Evolutionary conservation across 2,797 vertebrate species (phyloP).

Genomic region (Smutsia gigantea): DNA sequence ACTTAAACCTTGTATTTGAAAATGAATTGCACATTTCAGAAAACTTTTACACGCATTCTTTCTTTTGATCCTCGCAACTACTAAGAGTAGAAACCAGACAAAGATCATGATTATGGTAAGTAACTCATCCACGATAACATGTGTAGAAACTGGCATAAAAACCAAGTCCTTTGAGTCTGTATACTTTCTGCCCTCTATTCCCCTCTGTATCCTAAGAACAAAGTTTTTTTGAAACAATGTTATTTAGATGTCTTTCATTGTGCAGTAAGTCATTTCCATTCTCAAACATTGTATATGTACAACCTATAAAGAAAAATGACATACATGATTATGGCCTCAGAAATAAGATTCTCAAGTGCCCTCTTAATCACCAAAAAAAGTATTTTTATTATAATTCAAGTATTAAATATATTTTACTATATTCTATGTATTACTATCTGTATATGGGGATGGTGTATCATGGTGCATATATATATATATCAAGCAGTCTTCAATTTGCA

Average conservation of each 20-base stretch:
- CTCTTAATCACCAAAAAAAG: background rate
- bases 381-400: background rate
- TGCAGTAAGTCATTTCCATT: background rate
- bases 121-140: background rate
- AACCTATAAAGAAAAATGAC: background rate
- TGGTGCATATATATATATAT: background rate
- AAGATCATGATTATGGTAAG: background rate
- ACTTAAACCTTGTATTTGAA: constrained; percentile 22
- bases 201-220: background rate
- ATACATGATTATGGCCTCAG: background rate
- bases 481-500: background rate
- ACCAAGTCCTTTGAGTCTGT: background rate
- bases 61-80: background rate
- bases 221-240: background rate
- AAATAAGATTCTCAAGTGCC: background rate
- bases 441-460: background rate
- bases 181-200: background rate
- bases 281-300: background rate
- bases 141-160: background rate
- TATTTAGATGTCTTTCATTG: background rate
- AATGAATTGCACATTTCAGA: background rate
- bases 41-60: background rate
- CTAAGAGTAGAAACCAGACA: background rate
- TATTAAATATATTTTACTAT: background rate
- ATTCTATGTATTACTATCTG: background rate